phyloP scores from a whole-genome alignment of 2,113 vertebrate genomes.

The Pogonocichla stellata region DNA sequence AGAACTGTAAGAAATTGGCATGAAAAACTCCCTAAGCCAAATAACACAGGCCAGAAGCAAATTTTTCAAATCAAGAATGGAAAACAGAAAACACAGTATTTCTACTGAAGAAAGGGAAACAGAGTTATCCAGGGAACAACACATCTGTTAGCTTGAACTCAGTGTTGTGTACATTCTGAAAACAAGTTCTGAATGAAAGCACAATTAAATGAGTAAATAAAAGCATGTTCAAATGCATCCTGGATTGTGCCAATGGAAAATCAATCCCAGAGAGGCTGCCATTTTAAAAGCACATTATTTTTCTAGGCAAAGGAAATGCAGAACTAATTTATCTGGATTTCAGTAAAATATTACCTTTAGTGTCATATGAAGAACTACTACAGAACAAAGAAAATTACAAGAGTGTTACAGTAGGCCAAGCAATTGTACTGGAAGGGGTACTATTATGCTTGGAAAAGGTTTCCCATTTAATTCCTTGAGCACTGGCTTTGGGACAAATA shows the following conservation, averaged over 20 bases:
- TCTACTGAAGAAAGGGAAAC: neutral
- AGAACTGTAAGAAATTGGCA: neutral
- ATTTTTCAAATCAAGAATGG: neutral
- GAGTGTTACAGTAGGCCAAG: neutral
- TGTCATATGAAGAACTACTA: neutral
- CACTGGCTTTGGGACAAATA: neutral
- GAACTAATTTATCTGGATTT: neutral
- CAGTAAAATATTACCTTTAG: neutral
- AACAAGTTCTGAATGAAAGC: neutral
- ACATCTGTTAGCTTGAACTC: neutral
- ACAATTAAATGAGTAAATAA: slow-evolving; percentile 6
- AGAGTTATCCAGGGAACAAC: neutral
- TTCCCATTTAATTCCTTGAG: neutral
- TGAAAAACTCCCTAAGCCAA: neutral
- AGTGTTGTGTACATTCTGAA: neutral
- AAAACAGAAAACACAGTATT: neutral
- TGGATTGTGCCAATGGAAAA: neutral
- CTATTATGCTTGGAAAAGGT: neutral
- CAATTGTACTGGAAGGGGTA: neutral
- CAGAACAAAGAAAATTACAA: neutral
- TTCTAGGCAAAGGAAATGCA: neutral
- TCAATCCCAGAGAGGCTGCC: neutral
- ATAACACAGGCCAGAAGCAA: neutral
- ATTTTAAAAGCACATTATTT: neutral
- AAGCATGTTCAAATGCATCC: neutral